These are phyloP conservation scores for Pseudotriccus pelzelni DNA, from an alignment of 2,797 vertebrate genomes.

Conservation along the genomic window DNA sequence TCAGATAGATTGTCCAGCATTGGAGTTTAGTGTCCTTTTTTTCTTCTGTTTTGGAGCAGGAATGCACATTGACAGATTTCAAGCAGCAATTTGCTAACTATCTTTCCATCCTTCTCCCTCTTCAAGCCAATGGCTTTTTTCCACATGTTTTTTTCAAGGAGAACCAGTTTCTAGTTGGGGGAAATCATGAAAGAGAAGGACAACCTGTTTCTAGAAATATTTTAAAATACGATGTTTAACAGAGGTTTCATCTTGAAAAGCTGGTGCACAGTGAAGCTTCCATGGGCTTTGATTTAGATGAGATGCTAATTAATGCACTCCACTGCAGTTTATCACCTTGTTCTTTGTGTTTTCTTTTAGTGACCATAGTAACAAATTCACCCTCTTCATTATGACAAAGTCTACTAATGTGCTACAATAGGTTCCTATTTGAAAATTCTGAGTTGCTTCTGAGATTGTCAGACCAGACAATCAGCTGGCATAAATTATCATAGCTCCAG, in stretches of 20 bases:
- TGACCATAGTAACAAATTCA: neutral
- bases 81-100: neutral
- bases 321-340: neutral
- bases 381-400: neutral
- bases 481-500: neutral
- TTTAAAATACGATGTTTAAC: neutral
- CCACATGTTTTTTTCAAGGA: neutral
- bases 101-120: neutral
- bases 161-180: neutral
- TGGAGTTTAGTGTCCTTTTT: neutral
- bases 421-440: neutral
- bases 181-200: neutral
- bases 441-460: neutral
- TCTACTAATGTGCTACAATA: neutral
- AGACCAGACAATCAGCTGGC: neutral
- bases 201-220: neutral
- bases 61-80: neutral
- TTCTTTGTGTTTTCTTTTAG: neutral
- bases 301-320: neutral
- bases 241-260: neutral
- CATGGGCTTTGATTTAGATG: neutral
- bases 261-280: neutral
- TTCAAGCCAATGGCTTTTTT: neutral
- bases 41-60: neutral
- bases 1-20: neutral